Evolutionary conservation across 2,888 invertebrate genomes (phyloP), one percentile per base, ranked within the genome.

Genomic region (Eupithecia insigniata): DNA sequence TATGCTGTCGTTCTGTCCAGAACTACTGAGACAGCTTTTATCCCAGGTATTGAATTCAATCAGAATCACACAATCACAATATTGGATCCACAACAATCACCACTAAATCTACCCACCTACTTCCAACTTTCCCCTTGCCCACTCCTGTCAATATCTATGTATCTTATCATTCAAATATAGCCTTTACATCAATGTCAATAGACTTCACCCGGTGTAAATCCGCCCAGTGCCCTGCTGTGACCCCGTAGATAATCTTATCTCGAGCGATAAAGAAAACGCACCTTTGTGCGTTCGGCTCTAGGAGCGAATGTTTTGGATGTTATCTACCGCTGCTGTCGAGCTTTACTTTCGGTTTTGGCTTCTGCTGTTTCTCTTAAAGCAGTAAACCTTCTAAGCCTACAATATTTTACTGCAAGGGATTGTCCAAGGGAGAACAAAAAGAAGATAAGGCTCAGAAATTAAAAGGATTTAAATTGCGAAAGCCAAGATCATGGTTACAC

Each of bases 201-300:
- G 65, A 70, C 14, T 74, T 73, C 64, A 67, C 70, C 71, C 16
- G 58, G 60, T 55, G 74, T 79, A 79, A 79, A 77, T 76, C 76
- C 66, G 69, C 62, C 64, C 66, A 46, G 65, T 83, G 82, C 79
- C 83, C 83, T 78, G 76, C 73, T 78, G 79, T 84, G 85, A 87
- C 87, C 85, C 79, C 79, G 70, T 83, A 84, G 85, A 76, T 80
- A 84, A 87, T 87, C 87, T 87, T 87, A 87, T 87, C 87, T 84
- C 69, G 67, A 69, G 76, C 82, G 86, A 87, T 87, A 87, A 85
- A 81, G 80, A 77, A 65, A 83, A 83, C 82, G 81, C 81, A 81
- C 80, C 78, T 81, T 78, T 77, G 76, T 73, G 46, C 62, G 80
- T 79, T 80, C 79, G 76, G 81, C 78, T 77, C 76, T 81, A 78